These are phyloP conservation scores for Chromis chromis DNA, from an alignment of 2,797 vertebrate genomes.

Conservation along the genomic window DNA sequence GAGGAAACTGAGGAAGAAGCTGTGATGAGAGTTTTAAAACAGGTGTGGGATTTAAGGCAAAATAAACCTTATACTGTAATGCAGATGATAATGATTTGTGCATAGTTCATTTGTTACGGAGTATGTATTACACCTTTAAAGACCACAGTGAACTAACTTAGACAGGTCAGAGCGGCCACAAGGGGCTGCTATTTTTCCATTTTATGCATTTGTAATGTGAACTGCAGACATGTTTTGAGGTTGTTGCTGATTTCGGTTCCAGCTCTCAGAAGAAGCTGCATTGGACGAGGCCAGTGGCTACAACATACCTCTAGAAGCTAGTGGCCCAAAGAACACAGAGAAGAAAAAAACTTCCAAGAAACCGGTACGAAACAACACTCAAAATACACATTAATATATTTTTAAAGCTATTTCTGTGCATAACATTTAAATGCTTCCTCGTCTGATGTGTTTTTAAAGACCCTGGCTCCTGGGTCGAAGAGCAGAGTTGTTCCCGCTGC, in stretches of 20 bases:
- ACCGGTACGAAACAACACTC: slow-evolving; percentile 57
- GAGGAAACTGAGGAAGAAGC: slow-evolving; percentile 93
- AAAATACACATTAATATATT: background rate
- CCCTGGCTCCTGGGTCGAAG: slow-evolving; percentile 41
- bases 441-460: slow-evolving; percentile 44
- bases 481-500: slow-evolving; percentile 50
- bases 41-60: slow-evolving; percentile 77
- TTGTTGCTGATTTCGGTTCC: slow-evolving; percentile 27
- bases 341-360: slow-evolving; percentile 70
- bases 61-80: background rate
- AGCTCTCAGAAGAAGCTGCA: slow-evolving; percentile 94
- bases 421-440: slow-evolving; percentile 1
- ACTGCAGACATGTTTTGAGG: slow-evolving; percentile 7
- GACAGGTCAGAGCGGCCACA: slow-evolving; percentile 51
- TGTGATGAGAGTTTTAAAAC: slow-evolving; percentile 89
- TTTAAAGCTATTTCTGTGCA: background rate
- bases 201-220: slow-evolving; percentile 32
- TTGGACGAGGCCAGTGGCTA: slow-evolving; percentile 95
- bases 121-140: background rate
- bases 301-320: slow-evolving; percentile 89
- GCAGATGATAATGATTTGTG: background rate
- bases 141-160: background rate
- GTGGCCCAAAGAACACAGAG: slow-evolving; percentile 79
- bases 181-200: slow-evolving; percentile 70
- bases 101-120: background rate